Evolutionary conservation across 2,113 vertebrate species (phyloP).

Genomic region (Myanophis thanlyinensis): DNA sequence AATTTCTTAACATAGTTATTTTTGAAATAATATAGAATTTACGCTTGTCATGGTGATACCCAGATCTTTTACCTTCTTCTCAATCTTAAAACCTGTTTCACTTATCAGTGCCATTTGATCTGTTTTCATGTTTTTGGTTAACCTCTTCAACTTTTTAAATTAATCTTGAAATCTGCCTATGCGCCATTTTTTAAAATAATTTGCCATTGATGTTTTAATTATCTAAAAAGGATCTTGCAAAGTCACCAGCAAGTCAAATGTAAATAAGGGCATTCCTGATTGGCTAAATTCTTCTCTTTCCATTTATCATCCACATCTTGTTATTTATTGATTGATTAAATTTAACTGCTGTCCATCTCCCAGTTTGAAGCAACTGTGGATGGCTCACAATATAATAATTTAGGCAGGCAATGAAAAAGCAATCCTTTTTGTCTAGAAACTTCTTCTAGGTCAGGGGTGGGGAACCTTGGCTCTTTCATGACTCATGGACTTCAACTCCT

Average conservation of each 20-base stretch:
- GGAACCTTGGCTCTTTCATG: no score
- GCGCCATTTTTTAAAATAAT: neutral
- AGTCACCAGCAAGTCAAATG: neutral
- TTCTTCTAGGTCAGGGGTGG: no score
- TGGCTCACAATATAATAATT: neutral
- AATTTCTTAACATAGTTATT: neutral
- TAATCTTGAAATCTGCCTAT: neutral
- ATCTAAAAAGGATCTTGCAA: neutral
- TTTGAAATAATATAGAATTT: neutral
- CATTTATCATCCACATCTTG: neutral
- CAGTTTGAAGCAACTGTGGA: neutral
- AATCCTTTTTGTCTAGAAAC: slow-evolving; percentile 61
- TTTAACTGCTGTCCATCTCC: neutral
- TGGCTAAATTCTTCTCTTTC: slow-evolving; percentile 5
- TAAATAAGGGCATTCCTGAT: slow-evolving; percentile 21
- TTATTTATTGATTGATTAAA: neutral
- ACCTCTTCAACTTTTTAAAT: neutral
- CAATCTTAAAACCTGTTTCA: neutral
- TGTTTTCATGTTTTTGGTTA: neutral
- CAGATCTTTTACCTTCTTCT: neutral
- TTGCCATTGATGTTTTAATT: neutral
- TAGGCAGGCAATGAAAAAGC: slow-evolving; percentile 63
- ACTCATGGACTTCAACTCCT: no score
- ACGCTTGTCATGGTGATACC: neutral
- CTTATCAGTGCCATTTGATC: neutral